Percentiles rank a stretch among this genome's conserved stretches.
phyloP scores from a whole-genome alignment of 2,888 invertebrate genomes.

The Osedax frankpressi region DNA sequence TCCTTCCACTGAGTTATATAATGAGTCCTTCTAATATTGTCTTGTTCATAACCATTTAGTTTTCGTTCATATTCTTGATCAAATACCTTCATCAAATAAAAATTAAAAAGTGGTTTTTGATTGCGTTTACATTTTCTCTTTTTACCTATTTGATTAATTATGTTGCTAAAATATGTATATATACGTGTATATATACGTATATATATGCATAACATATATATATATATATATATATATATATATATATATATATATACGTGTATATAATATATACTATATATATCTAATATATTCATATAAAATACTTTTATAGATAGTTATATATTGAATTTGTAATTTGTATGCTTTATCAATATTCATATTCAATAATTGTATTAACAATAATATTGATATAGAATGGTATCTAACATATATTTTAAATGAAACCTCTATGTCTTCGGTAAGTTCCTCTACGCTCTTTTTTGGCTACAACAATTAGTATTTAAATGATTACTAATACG shows the following conservation, averaged over 20 bases:
- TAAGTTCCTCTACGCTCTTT: too few species aligned
- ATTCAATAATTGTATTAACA: too few species aligned
- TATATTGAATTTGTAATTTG: not conserved
- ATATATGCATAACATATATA: not conserved
- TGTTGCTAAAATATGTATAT: not conserved
- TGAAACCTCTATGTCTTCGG: too few species aligned
- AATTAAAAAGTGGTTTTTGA: not conserved
- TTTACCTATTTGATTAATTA: not conserved
- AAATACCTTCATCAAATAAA: not conserved
- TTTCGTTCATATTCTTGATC: not conserved
- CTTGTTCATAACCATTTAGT: not conserved
- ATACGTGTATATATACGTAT: not conserved
- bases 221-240: not conserved
- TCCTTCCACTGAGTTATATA: too few species aligned
- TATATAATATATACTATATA: not conserved
- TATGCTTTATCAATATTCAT: not conserved
- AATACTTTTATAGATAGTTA: not conserved
- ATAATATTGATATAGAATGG: too few species aligned
- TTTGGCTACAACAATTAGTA: not conserved
- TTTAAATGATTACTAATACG: too few species aligned
- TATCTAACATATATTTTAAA: too few species aligned
- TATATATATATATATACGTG: not conserved
- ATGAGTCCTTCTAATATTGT: too few species aligned
- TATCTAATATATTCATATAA: not conserved
- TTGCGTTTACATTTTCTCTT: not conserved